These are phyloP conservation scores for Porites australiensis DNA, from an alignment of 64 coral and sea anemone species.

Conservation along the genomic window DNA sequence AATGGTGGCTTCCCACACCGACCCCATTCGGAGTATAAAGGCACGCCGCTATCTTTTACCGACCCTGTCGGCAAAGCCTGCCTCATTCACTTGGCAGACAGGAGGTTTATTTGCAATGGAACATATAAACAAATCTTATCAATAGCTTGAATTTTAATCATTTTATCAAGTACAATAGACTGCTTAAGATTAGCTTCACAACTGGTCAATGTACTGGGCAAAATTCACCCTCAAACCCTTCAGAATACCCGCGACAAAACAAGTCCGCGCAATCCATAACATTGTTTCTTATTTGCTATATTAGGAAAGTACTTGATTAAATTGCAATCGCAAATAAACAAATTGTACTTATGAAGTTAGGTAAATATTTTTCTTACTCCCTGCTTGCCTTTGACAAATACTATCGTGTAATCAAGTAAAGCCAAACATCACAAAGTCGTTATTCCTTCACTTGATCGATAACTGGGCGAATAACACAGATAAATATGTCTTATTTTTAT, in stretches of 20 bases:
- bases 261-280: neutral
- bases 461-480: neutral
- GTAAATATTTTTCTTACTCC: conserved; percentile 36
- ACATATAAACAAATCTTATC: conserved; percentile 48
- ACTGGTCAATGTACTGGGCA: neutral
- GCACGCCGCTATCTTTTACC: conserved; percentile 32
- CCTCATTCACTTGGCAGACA: conserved; percentile 45
- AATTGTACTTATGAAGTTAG: neutral
- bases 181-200: conserved; percentile 21
- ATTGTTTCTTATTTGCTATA: neutral
- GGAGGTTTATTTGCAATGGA: conserved; percentile 29
- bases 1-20: neutral
- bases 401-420: neutral
- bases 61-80: conserved; percentile 41
- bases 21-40: conserved; percentile 44
- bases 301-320: conserved; percentile 2
- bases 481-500: neutral
- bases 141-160: conserved; percentile 51
- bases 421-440: conserved; percentile 32
- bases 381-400: conserved; percentile 5
- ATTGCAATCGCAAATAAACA: conserved; percentile 30
- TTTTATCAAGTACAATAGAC: conserved; percentile 39
- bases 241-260: neutral
- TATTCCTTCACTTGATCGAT: neutral
- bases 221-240: neutral